phyloP scores from a whole-genome alignment of 1,140 invertebrate genomes.

The Ceratosolen solmsi region DNA sequence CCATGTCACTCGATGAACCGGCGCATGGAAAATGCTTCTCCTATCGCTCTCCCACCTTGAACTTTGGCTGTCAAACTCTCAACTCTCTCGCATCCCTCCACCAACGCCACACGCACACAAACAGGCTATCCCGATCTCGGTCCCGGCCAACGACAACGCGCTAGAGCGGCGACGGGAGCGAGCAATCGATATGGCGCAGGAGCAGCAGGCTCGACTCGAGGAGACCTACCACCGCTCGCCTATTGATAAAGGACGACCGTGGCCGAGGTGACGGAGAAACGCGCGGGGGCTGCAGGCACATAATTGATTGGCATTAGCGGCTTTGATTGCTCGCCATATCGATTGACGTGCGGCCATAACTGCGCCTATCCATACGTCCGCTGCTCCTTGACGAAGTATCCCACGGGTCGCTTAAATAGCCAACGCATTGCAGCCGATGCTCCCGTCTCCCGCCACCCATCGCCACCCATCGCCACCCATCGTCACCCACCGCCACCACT shows the following conservation, averaged over 20 bases:
- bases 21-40: too few relatives aligned
- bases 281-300: slow-evolving; percentile 49
- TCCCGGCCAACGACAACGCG: too few relatives aligned
- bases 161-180: too few relatives aligned
- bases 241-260: slow-evolving; percentile 39
- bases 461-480: too few relatives aligned
- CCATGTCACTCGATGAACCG: too few relatives aligned
- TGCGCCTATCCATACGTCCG: background rate
- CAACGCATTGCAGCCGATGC: background rate
- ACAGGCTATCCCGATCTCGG: background rate
- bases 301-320: slow-evolving; percentile 63
- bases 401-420: slow-evolving; percentile 27
- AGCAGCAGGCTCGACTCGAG: background rate
- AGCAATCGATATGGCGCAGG: background rate
- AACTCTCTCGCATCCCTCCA: too few relatives aligned
- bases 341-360: background rate
- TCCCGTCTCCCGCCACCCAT: too few relatives aligned
- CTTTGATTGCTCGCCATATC: slow-evolving; percentile 51
- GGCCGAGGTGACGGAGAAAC: slow-evolving; percentile 8
- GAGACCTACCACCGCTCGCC: too few relatives aligned
- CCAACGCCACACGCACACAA: too few relatives aligned
- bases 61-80: too few relatives aligned
- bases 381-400: background rate
- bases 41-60: too few relatives aligned
- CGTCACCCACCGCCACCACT: background rate